These are phyloP conservation scores for Gorsachius goisagi DNA, from an alignment of 2,113 vertebrate species.

Conservation along the genomic window DNA sequence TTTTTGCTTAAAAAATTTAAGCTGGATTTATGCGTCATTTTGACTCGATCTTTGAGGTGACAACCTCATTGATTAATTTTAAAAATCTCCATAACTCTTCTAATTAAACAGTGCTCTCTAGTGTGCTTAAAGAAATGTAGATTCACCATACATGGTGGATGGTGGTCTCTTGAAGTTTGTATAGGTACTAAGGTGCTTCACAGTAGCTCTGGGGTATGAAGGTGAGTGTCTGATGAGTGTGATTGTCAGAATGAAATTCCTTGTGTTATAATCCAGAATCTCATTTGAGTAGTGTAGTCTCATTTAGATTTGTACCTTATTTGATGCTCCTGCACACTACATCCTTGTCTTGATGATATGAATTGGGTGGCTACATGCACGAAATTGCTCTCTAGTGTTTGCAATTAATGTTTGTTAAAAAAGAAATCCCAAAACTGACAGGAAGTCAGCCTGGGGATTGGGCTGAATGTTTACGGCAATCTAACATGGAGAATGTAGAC, in stretches of 20 bases:
- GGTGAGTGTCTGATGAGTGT: neutral
- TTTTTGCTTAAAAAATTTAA: neutral
- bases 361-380: neutral
- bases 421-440: neutral
- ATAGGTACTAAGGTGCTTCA: neutral
- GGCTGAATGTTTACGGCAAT: neutral
- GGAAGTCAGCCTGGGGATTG: neutral
- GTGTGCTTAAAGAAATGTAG: neutral
- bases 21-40: neutral
- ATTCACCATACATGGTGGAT: neutral
- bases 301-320: neutral
- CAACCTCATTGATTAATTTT: neutral
- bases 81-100: neutral
- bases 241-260: neutral
- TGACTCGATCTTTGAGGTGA: neutral
- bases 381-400: neutral
- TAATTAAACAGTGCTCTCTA: neutral
- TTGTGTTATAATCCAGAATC: neutral
- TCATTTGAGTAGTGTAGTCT: neutral
- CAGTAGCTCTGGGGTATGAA: neutral
- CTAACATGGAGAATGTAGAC: neutral
- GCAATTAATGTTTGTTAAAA: neutral
- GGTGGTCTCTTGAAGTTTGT: neutral
- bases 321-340: neutral
- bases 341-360: neutral